These are phyloP conservation scores for Ancistrus triradiatus DNA, from an alignment of 2,113 vertebrate species.

Conservation along the genomic window DNA sequence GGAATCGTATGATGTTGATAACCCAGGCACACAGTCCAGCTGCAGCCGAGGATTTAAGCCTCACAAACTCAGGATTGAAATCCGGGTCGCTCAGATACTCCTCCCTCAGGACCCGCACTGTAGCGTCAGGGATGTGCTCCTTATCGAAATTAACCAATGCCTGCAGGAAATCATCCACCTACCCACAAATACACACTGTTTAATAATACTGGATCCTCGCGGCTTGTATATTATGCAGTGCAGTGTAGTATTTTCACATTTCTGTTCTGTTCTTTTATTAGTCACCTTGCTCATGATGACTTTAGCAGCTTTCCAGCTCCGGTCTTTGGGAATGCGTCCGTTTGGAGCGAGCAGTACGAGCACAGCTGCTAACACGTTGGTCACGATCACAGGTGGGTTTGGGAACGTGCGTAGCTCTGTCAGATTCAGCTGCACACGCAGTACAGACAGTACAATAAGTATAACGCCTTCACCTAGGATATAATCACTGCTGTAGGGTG, in stretches of 20 bases:
- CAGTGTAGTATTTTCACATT: not conserved
- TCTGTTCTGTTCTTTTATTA: not conserved
- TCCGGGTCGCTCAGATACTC: slow-evolving; percentile 70
- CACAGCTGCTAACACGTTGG: slow-evolving; percentile 59
- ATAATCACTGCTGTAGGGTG: no score
- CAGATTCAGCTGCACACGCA: slow-evolving; percentile 66
- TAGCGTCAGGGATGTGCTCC: slow-evolving; percentile 65
- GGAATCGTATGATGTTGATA: slow-evolving; percentile 71
- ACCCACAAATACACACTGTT: slow-evolving; percentile 6
- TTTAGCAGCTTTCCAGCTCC: slow-evolving; percentile 73
- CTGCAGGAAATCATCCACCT: slow-evolving; percentile 71
- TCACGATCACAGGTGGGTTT: slow-evolving; percentile 62
- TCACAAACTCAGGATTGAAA: slow-evolving; percentile 75
- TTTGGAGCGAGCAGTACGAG: slow-evolving; percentile 62
- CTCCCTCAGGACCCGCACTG: slow-evolving; percentile 65
- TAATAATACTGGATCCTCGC: not conserved
- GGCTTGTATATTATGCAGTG: not conserved
- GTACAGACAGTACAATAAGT: no score
- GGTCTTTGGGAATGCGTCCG: slow-evolving; percentile 66
- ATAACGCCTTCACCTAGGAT: no score
- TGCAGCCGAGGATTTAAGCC: slow-evolving; percentile 69
- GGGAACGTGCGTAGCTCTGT: slow-evolving; percentile 71
- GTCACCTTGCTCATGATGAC: slow-evolving; percentile 66
- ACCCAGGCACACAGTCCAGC: slow-evolving; percentile 69
- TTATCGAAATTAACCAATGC: slow-evolving; percentile 74